Percentiles rank a stretch among this genome's conserved stretches.
Conservation (phyloP, 2,797 vertebrate genomes). For the Cyclura pinguis region DNA sequence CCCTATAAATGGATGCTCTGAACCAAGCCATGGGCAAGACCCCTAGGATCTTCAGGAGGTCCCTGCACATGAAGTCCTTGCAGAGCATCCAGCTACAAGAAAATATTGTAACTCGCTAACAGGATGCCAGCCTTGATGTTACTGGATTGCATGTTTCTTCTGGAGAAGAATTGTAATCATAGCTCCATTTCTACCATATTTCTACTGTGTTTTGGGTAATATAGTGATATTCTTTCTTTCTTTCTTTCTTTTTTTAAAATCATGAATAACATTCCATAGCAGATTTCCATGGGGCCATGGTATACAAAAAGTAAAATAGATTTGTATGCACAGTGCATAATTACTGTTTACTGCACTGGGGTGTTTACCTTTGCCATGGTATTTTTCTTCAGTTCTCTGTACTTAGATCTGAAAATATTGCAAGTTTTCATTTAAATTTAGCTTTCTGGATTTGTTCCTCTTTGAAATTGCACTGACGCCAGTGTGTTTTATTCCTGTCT, state of each 20-base stretch:
- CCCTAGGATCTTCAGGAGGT: too few relatives aligned
- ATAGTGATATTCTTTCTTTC: too few relatives aligned
- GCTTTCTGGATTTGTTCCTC: neutral
- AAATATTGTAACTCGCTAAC: too few relatives aligned
- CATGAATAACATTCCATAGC: conserved; percentile 27
- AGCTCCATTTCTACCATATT: neutral
- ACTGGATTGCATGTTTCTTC: conserved; percentile 36
- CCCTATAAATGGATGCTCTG: too few relatives aligned
- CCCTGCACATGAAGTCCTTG: too few relatives aligned
- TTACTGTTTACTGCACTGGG: neutral
- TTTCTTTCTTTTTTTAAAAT: neutral
- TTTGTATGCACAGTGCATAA: neutral
- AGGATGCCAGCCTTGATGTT: neutral
- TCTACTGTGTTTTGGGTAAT: too few relatives aligned
- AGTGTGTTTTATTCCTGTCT: neutral
- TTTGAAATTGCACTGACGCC: neutral
- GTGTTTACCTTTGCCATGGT: neutral
- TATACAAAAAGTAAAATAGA: conserved; percentile 14
- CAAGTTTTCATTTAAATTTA: conserved; percentile 14
- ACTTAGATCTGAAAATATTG: conserved; percentile 2
- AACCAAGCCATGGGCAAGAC: too few relatives aligned
- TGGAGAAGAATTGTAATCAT: neutral
- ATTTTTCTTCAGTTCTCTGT: conserved; percentile 8
- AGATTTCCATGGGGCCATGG: conserved; percentile 27
- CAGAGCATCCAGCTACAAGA: too few relatives aligned